phyloP scores from a whole-genome alignment of 1,140 invertebrate species.

The Melanaphis sacchari region DNA sequence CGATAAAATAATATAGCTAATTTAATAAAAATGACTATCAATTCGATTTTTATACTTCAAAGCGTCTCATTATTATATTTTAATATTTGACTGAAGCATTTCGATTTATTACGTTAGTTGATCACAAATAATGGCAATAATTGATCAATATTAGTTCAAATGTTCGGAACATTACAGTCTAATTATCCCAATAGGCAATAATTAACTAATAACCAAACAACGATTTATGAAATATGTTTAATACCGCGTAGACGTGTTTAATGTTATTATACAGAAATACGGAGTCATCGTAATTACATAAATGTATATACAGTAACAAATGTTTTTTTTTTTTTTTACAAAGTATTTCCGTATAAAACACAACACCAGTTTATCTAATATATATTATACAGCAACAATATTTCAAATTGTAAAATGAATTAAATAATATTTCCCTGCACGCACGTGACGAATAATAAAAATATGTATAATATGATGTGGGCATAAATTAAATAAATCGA shows the following conservation, averaged over 20 bases:
- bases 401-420: not conserved
- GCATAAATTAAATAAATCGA: not conserved
- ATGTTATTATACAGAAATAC: not conserved
- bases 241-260: not conserved
- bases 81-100: not conserved
- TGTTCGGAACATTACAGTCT: constrained; percentile 14
- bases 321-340: not conserved
- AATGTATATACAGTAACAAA: not conserved
- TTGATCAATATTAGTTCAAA: constrained; percentile 40
- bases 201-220: constrained; percentile 29
- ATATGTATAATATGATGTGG: not conserved
- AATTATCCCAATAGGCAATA: not conserved
- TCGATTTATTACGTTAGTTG: not conserved
- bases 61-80: not conserved
- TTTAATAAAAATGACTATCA: not conserved
- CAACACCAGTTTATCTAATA: not conserved
- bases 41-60: not conserved
- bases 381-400: not conserved
- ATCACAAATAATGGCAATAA: not conserved
- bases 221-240: constrained; percentile 24
- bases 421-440: not conserved
- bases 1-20: not conserved
- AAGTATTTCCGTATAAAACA: not conserved
- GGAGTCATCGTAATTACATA: not conserved
- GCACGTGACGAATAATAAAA: not conserved